A percentile compares a stretch with the other conserved stretches of the same genome.
Evolutionary conservation across 2,113 vertebrate species (phyloP).

Genomic region (Rhegmatorhina hoffmannsi): DNA sequence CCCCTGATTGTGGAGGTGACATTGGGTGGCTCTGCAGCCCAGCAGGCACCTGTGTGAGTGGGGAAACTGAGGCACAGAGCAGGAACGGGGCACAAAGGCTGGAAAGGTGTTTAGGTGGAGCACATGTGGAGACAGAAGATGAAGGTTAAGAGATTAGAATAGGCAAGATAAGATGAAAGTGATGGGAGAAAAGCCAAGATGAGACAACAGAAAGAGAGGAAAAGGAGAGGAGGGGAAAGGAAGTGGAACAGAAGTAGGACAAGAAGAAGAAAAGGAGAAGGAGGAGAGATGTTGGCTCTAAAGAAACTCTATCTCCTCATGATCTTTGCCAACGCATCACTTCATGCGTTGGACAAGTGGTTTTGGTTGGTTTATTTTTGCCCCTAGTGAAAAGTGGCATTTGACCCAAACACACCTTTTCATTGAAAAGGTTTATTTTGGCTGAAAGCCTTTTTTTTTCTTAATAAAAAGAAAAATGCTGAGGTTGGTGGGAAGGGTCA

Average conservation of each 20-base stretch:
- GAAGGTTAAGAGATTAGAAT: no score
- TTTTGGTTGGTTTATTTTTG: not conserved
- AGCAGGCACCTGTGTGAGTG: not conserved
- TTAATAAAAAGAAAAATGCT: not conserved
- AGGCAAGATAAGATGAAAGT: not conserved
- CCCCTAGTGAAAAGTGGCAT: not conserved
- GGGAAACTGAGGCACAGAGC: not conserved
- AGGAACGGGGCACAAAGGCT: not conserved
- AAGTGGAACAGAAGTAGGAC: not conserved
- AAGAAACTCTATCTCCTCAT: fast-evolving
- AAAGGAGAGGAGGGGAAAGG: not conserved
- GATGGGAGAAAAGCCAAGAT: not conserved
- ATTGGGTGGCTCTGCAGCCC: fast-evolving
- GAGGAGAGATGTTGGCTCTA: not conserved
- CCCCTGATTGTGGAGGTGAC: not conserved
- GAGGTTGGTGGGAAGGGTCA: not conserved
- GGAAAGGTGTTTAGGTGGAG: not conserved
- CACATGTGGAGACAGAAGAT: not conserved
- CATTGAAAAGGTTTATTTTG: not conserved
- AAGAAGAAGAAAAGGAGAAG: not conserved
- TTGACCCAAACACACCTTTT: not conserved
- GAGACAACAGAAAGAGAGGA: not conserved
- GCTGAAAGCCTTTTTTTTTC: not conserved
- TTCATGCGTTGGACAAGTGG: not conserved
- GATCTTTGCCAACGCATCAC: not conserved